Conservation (phyloP, 2,113 vertebrate genomes). For the Scolopax mira region DNA sequence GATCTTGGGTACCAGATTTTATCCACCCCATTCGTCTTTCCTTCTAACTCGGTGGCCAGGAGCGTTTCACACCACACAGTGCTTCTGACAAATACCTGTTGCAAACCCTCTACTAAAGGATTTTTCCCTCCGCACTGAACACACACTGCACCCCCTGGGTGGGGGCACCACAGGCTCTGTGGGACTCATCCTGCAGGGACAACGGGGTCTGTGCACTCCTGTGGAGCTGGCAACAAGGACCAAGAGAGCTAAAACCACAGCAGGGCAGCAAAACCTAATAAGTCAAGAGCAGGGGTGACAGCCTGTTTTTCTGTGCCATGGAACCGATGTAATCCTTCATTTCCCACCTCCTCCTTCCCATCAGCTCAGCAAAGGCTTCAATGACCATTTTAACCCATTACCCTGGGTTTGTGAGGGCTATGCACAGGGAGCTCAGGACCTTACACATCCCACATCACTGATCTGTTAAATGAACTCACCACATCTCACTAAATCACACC, state of each 20-base stretch:
- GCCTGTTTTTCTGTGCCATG: accelerated
- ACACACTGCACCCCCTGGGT: accelerated
- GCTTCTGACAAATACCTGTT: neutral
- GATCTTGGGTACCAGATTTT: neutral
- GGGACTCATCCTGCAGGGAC: neutral
- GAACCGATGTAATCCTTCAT: neutral
- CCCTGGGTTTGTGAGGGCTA: accelerated
- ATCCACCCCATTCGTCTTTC: neutral
- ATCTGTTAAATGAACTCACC: neutral
- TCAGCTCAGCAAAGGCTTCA: neutral
- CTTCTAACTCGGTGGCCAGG: neutral
- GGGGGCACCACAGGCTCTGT: accelerated
- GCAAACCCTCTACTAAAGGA: neutral
- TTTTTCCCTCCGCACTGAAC: accelerated
- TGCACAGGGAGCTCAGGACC: neutral
- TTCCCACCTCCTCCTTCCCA: neutral
- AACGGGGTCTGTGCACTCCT: accelerated
- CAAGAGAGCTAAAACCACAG: accelerated
- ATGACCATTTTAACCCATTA: neutral
- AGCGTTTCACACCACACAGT: accelerated
- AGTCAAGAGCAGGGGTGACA: neutral
- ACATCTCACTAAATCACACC: neutral
- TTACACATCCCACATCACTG: neutral
- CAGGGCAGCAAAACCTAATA: accelerated
- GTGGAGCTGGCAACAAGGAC: neutral